phyloP scores from a whole-genome alignment of 2,797 vertebrate species.

The Rhabdophis nuchalis region DNA sequence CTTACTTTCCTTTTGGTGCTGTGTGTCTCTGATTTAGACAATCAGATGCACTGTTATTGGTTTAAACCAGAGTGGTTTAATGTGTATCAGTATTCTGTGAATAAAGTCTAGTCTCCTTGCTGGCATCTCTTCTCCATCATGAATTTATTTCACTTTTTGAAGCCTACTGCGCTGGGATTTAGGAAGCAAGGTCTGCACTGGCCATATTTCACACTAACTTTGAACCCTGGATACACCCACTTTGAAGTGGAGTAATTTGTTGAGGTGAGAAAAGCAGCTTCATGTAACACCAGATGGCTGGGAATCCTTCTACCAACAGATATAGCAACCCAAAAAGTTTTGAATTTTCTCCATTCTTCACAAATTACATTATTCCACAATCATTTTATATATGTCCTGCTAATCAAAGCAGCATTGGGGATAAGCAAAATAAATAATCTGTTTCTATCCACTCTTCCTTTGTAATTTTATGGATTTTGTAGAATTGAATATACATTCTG shows the following conservation, averaged over 20 bases:
- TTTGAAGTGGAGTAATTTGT: background rate
- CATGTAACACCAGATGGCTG: background rate
- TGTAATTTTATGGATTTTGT: background rate
- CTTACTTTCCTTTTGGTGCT: background rate
- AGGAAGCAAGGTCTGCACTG: background rate
- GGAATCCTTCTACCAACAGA: background rate
- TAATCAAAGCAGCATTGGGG: background rate
- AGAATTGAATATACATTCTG: background rate
- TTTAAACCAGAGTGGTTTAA: background rate
- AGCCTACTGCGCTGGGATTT: background rate
- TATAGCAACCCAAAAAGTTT: background rate
- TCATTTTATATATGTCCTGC: background rate
- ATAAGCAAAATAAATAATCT: background rate
- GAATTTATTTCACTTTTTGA: background rate
- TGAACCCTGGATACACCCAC: background rate
- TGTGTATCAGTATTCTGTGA: background rate
- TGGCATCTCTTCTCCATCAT: background rate
- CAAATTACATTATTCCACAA: background rate
- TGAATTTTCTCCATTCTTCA: background rate
- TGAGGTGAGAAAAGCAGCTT: background rate
- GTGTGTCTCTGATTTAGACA: background rate
- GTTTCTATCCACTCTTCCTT: background rate
- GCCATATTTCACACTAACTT: background rate
- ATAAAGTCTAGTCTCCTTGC: background rate
- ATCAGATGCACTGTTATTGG: background rate